Evolutionary conservation across 1,140 invertebrate species (phyloP).

Genomic region (Solen grandis): DNA sequence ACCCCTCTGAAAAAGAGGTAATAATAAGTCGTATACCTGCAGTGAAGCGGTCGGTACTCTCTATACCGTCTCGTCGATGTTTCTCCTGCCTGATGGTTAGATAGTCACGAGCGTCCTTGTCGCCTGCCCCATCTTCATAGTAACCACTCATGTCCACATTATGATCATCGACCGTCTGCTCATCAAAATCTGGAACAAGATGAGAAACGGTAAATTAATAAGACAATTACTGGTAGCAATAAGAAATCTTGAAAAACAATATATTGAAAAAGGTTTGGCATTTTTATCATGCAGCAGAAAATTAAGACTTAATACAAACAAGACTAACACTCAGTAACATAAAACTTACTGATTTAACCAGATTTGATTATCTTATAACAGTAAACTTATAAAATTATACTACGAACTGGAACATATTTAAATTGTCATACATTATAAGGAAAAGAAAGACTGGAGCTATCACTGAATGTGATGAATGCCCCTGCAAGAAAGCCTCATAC

Average conservation of each 20-base stretch:
- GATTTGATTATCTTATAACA: too few species aligned
- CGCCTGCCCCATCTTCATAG: constrained; percentile 82
- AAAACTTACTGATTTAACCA: too few species aligned
- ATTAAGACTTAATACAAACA: background rate
- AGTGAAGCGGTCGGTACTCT: constrained; percentile 68
- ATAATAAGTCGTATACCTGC: constrained; percentile 68
- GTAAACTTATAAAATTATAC: too few species aligned
- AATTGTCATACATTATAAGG: too few species aligned
- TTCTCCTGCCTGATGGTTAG: constrained; percentile 81
- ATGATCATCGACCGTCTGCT: constrained; percentile 84
- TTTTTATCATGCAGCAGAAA: too few species aligned
- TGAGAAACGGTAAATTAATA: background rate
- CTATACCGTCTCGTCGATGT: constrained; percentile 71
- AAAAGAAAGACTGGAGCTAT: too few species aligned
- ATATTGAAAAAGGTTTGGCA: background rate
- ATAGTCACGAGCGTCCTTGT: constrained; percentile 81
- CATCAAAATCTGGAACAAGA: constrained; percentile 83
- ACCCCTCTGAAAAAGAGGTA: too few species aligned
- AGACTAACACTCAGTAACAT: background rate
- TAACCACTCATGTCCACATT: constrained; percentile 85
- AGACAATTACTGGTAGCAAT: constrained; percentile 3
- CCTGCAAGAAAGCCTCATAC: too few species aligned
- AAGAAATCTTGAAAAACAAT: background rate
- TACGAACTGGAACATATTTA: too few species aligned
- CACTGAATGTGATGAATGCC: too few species aligned